Evolutionary conservation across 2,113 vertebrate genomes (phyloP).

Genomic region (Erinaceus europaeus): DNA sequence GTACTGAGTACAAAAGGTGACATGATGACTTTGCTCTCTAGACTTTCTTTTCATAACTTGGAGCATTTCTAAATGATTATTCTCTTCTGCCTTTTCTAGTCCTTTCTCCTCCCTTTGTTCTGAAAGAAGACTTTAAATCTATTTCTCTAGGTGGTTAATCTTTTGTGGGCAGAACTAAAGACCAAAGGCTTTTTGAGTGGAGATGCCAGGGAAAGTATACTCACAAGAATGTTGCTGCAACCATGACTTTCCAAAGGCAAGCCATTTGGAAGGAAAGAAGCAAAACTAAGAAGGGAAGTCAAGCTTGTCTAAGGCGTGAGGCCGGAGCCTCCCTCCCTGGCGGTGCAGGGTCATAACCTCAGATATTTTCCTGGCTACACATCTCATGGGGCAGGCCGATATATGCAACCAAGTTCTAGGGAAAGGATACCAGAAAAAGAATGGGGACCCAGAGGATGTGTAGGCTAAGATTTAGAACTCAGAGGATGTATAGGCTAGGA

Average conservation of each 20-base stretch:
- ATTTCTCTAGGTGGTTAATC: not conserved
- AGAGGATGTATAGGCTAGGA: no score
- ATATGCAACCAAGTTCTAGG: fast-evolving
- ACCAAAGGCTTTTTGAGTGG: not conserved
- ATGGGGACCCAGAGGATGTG: fast-evolving
- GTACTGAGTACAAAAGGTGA: not conserved
- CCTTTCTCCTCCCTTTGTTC: not conserved
- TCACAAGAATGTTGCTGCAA: not conserved
- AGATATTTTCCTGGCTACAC: not conserved
- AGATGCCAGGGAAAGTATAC: not conserved
- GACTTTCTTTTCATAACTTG: not conserved
- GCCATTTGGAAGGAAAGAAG: not conserved
- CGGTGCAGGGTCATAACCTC: fast-evolving
- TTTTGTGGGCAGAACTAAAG: not conserved
- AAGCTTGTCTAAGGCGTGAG: fast-evolving
- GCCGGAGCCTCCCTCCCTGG: no score
- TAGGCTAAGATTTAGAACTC: not conserved
- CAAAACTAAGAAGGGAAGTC: not conserved
- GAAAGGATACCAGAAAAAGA: not conserved
- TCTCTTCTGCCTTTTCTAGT: not conserved
- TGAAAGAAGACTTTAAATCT: not conserved
- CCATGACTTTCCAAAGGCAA: not conserved
- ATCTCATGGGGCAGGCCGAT: fast-evolving
- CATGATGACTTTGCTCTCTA: not conserved
- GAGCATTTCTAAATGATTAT: not conserved